Base-by-base conservation (phyloP, 53 echinoderm and acorn worm species). In the Henricia sp. region DNA sequence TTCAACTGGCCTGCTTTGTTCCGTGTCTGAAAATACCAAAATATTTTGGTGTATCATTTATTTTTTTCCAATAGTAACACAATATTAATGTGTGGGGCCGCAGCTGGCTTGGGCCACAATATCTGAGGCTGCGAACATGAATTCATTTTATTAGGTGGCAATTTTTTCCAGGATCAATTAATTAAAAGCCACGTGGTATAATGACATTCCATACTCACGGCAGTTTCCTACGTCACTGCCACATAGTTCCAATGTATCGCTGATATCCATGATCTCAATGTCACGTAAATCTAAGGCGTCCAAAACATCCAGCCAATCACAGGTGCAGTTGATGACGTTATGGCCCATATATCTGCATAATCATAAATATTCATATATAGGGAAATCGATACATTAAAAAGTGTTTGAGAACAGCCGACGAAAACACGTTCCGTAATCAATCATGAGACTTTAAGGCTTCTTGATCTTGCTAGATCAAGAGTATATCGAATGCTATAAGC, bases 251-350 rank as follows among this genome's bases (percentile, higher is more conserved):
- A 80, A 8, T n/a, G 80, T 64, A 12, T 80, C 80, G 21, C 80
- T 80, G 14, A 34, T 62, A 40, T 80, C 80, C 80, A 80, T 80
- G 6, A 80, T 80, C 32, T 80, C 65, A 37, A 80, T 57, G 58
- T 64, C 80, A 80, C 80, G 80, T 64, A 64, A 80, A 32, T 62
- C 63, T 37, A 80, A 33, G 50, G 29, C 12, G 80, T 64, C 64
- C 63, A 17, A 64, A 17, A 80, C 64, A 48, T 57, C 30, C 46
- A 80, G 63, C 80, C 80, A 80, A 48, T 63, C 46, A 20, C 80
- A 80, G 8, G 63, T 62, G 64, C 80, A 80, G 10, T 62, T 64
- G 25, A 80, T 80, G 3, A 20, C n/a, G 30, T 80, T 80, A 13
- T 50, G 46, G 34, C 62, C 48, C 19, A 80, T 21, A 20, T 80